A percentile compares a stretch with the other conserved stretches of the same genome.
Evolutionary conservation across 2,888 invertebrate genomes (phyloP).

Genomic region (Pollenia angustigena): DNA sequence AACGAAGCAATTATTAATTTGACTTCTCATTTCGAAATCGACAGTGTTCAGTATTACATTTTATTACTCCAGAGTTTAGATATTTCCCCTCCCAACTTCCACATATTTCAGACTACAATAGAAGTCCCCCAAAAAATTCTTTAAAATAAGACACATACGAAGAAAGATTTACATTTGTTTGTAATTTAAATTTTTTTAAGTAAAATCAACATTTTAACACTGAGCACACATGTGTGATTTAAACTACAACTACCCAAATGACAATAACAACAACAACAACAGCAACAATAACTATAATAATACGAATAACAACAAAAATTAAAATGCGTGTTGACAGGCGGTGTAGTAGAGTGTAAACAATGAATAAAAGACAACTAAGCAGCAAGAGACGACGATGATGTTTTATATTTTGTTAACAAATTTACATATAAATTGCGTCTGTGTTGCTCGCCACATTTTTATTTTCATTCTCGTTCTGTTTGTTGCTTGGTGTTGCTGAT

Average conservation of each 20-base stretch:
- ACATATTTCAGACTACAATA: no score
- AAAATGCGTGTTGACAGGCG: conserved; percentile 27
- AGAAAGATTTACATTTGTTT: neutral
- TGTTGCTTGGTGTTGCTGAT: neutral
- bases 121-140: no score
- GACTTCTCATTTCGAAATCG: no score
- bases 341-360: neutral
- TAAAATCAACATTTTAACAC: conserved; percentile 6
- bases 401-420: conserved; percentile 63
- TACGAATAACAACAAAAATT: neutral
- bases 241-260: neutral
- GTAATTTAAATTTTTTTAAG: neutral
- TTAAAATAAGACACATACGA: neutral
- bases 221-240: neutral
- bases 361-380: neutral
- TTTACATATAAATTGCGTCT: conserved; percentile 72
- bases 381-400: conserved; percentile 6
- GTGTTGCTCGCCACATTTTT: conserved; percentile 43
- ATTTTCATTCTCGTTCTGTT: neutral
- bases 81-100: no score
- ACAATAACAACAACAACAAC: neutral
- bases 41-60: no score
- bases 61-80: no score
- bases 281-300: neutral
- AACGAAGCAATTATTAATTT: no score